These are phyloP conservation scores for Chauna torquata DNA, from an alignment of 2,113 vertebrate genomes.

Conservation along the genomic window DNA sequence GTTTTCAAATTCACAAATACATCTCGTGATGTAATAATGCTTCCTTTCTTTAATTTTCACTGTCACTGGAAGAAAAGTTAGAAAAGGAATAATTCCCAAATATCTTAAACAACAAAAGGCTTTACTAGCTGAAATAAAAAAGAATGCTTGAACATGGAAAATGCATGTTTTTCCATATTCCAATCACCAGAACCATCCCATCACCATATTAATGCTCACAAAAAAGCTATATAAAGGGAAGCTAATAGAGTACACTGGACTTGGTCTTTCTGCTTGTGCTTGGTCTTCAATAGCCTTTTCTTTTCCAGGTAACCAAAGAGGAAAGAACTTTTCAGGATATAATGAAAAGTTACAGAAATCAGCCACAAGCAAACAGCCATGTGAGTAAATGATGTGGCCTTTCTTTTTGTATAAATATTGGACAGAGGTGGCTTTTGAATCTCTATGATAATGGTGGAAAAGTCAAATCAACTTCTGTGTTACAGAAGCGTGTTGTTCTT, in stretches of 20 bases:
- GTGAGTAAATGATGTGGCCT: constrained; percentile 76
- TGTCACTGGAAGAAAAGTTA: background rate
- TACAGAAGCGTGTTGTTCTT: background rate
- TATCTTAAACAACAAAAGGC: background rate
- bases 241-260: background rate
- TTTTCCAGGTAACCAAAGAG: constrained; percentile 90
- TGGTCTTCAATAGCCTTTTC: background rate
- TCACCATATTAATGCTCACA: background rate
- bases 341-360: constrained; percentile 98
- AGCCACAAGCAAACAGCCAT: constrained; percentile 95
- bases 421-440: background rate
- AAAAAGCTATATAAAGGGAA: background rate
- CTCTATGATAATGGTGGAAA: background rate
- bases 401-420: background rate
- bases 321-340: constrained; percentile 96
- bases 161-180: background rate
- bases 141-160: background rate
- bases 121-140: background rate
- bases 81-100: background rate
- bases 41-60: background rate
- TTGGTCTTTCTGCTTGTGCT: background rate
- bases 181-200: background rate
- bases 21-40: background rate
- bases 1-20: background rate
- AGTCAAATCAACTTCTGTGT: background rate